phyloP scores from a whole-genome alignment of 92 coral and sea anemone species.

The Meandrina meandrites region DNA sequence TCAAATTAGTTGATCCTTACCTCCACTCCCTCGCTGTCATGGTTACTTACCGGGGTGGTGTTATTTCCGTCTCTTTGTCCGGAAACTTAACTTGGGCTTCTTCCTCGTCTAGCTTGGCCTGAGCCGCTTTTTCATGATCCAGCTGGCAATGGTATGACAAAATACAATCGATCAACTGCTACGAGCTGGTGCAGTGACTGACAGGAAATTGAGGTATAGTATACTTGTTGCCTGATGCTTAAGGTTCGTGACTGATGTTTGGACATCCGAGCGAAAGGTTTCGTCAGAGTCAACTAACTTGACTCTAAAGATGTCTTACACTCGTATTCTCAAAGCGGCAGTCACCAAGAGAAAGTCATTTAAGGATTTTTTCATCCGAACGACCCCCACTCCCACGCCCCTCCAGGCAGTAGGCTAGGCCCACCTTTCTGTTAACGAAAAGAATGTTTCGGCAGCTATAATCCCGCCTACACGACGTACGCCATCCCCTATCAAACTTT shows the following conservation, averaged over 20 bases:
- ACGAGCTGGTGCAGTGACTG: neutral
- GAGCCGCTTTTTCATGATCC: slow-evolving; percentile 84
- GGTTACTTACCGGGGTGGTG: slow-evolving; percentile 79
- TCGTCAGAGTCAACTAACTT: neutral
- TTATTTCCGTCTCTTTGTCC: slow-evolving; percentile 77
- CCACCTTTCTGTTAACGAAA: too few species aligned
- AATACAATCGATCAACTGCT: neutral
- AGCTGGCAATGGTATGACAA: slow-evolving; percentile 52
- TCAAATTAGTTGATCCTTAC: neutral
- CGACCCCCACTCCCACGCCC: too few species aligned
- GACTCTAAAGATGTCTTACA: neutral
- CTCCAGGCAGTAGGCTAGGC: too few species aligned
- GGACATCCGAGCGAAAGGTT: neutral
- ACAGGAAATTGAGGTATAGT: neutral
- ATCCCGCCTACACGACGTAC: too few species aligned
- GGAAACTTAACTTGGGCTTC: slow-evolving; percentile 67
- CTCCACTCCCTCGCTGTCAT: neutral
- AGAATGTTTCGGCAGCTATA: too few species aligned
- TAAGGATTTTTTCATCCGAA: neutral
- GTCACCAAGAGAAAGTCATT: neutral
- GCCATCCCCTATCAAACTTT: too few species aligned
- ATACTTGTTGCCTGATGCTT: too few species aligned
- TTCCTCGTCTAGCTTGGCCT: slow-evolving; percentile 63
- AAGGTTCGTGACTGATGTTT: too few species aligned
- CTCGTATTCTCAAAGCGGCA: neutral